Evolutionary conservation across 2,113 vertebrate genomes (phyloP).

Genomic region (Pseudolaguvia tuberculata): DNA sequence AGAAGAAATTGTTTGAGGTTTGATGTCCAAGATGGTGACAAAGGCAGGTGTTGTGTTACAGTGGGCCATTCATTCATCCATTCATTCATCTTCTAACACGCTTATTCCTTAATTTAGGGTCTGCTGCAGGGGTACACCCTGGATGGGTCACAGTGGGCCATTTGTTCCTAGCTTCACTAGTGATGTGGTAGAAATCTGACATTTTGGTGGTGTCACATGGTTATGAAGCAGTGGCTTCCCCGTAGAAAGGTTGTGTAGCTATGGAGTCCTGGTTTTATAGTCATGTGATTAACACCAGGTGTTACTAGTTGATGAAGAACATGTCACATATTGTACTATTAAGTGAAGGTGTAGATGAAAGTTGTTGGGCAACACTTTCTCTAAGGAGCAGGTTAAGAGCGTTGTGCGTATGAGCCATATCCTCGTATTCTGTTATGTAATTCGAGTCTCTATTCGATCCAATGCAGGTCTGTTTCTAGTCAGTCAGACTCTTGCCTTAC

Average conservation of each 20-base stretch:
- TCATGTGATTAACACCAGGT: slow-evolving; percentile 35
- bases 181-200: not conserved
- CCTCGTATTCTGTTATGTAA: not conserved
- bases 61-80: slow-evolving; percentile 19
- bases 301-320: slow-evolving; percentile 26
- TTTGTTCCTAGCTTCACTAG: no score
- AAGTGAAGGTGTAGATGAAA: slow-evolving; percentile 12
- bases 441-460: slow-evolving; percentile 9
- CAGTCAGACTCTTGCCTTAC: not conserved
- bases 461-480: slow-evolving; percentile 15
- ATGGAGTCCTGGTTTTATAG: slow-evolving; percentile 15
- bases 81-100: not conserved
- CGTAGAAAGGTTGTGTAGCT: slow-evolving; percentile 6
- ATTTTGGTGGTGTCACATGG: not conserved
- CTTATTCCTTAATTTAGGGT: no score
- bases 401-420: slow-evolving; percentile 19
- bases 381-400: not conserved
- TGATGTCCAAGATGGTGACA: slow-evolving; percentile 6
- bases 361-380: not conserved
- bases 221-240: not conserved
- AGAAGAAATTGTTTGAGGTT: slow-evolving; percentile 5
- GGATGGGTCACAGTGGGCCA: no score
- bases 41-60: slow-evolving; percentile 12
- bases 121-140: no score
- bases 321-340: slow-evolving; percentile 18